These are phyloP conservation scores for Zaprionus kolodkinae DNA, from an alignment of 1,140 invertebrate genomes.

Conservation along the genomic window DNA sequence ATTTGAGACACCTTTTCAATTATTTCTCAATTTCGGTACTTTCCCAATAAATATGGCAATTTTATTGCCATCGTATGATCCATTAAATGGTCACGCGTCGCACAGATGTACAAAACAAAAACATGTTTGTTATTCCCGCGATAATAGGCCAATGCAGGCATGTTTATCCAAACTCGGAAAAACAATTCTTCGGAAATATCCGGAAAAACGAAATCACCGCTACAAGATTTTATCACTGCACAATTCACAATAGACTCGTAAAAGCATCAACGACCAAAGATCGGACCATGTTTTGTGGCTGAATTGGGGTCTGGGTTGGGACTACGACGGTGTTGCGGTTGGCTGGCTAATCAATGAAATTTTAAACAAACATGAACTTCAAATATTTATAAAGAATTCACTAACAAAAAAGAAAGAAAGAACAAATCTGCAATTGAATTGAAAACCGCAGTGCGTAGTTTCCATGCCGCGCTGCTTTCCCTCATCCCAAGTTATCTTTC, in stretches of 20 bases:
- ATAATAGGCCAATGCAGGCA: conserved; percentile 9
- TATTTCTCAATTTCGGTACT: background rate
- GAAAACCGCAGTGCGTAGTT: background rate
- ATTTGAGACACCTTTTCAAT: background rate
- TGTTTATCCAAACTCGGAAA: conserved; percentile 49
- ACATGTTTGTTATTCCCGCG: conserved; percentile 48
- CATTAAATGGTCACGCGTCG: conserved; percentile 42
- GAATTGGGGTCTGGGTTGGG: conserved; percentile 18
- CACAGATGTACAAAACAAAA: conserved; percentile 64
- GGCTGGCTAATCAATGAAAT: conserved; percentile 53
- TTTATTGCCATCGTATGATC: conserved; percentile 41
- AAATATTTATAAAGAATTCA: conserved; percentile 57
- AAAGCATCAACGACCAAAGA: conserved; percentile 32
- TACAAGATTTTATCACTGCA: conserved; percentile 25
- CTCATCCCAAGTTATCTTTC: conserved; percentile 12
- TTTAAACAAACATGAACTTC: conserved; percentile 45
- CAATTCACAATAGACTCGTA: conserved; percentile 37
- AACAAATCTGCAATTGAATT: background rate
- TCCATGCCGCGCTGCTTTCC: conserved; percentile 17
- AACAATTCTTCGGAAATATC: conserved; percentile 43
- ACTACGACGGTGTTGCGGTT: background rate
- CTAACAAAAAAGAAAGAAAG: conserved; percentile 6
- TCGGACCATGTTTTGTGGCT: conserved; percentile 36
- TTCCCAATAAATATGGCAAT: conserved; percentile 31
- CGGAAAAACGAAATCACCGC: conserved; percentile 26